Base-by-base conservation (phyloP, 2,797 vertebrate genomes). In the Allobates femoralis region DNA sequence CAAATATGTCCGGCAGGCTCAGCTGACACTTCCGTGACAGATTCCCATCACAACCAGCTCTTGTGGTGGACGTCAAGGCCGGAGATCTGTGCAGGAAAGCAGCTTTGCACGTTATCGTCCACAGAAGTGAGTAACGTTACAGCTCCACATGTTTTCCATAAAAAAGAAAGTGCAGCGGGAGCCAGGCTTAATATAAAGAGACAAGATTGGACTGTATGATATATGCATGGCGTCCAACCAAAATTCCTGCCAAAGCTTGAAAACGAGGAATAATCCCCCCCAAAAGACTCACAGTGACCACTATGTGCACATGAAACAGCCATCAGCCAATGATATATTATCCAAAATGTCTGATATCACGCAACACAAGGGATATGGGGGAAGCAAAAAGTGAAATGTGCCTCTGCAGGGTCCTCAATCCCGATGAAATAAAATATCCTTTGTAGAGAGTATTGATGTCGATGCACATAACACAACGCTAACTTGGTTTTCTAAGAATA, bases 121-220 rank as follows among this genome's bases (percentile, higher is more conserved):
- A 74, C 56, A 55, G 26, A 64, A 67, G 28, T 64, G 5, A 66
- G 12, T 5, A 7, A 0, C 2, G 4, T 37, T 32, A 71, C 55
- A 67, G 28, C 62, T 32, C 30, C 64, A 73, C 32, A 15, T 71
- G 64, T 18, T 75, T 76, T 82, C 62, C 73, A 89, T 71, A 73
- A 71, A 34, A 82, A 60, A 62, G 26, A 21, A 21, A 56, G 26
- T 5, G 14, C 7, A 26, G 15, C 0, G 21, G 0, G 50, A 73
- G 81, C 67, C 67, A 69, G 41, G 30, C 19, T 16, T 56, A 1
- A 30, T 21, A 34, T 37, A 18, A 6, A 69, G 30, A 32, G 28
- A 81, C 67, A 21, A 32, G n/a, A n/a, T 7, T 50, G 64, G 19
- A 71, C 64, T 37, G n/a, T 37, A 50, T 34, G 66, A 82, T 71